Conservation (phyloP, 2,888 invertebrate species). For the Cataglyphis cursor region DNA sequence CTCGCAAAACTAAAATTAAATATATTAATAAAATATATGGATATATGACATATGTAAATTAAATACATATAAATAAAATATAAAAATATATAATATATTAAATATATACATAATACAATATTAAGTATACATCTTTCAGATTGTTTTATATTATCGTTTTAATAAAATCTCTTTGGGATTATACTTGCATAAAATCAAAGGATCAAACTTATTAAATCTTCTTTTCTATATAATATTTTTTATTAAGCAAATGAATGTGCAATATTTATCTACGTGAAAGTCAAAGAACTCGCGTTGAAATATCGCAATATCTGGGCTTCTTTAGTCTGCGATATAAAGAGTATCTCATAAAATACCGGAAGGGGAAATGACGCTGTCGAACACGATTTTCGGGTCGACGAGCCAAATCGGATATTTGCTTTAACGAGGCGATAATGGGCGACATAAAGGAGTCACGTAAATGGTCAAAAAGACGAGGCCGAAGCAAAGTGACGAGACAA, state of each 20-base stretch:
- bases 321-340: not conserved
- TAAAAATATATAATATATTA: too few species aligned
- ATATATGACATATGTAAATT: not conserved
- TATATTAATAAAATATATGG: not conserved
- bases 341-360: conserved; percentile 61
- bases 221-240: not conserved
- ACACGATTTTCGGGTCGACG: conserved; percentile 72
- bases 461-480: conserved; percentile 48
- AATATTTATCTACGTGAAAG: not conserved
- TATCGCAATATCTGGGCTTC: not conserved
- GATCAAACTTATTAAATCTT: not conserved
- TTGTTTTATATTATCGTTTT: not conserved
- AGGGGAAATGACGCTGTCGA: conserved; percentile 80
- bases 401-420: conserved; percentile 80
- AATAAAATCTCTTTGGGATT: conserved; percentile 9
- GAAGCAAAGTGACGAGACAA: conserved; percentile 58
- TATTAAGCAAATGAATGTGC: not conserved
- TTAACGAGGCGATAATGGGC: conserved; percentile 70
- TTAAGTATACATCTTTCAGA: conserved; percentile 7
- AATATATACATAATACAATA: not conserved
- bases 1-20: not conserved
- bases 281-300: not conserved
- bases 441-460: conserved; percentile 42
- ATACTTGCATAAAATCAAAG: not conserved
- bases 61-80: not conserved